Conservation (phyloP, 2,888 invertebrate genomes). For the Scelioninae gen. 2 region DNA sequence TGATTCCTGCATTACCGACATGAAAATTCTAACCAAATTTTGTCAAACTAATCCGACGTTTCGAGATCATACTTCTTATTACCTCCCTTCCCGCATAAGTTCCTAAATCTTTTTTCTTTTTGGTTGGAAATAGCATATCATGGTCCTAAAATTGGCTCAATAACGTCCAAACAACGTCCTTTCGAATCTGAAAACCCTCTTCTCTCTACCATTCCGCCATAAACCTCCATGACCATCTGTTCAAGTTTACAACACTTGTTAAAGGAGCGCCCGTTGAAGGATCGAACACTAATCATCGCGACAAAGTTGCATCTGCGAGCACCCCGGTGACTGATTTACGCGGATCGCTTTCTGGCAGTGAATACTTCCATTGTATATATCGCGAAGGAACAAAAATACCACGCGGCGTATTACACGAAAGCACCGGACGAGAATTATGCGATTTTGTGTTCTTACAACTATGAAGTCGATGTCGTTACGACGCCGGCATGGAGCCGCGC, state of each 20-base stretch:
- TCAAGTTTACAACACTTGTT: background rate
- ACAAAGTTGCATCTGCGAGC: conserved; percentile 29
- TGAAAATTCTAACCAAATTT: no score
- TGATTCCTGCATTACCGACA: no score
- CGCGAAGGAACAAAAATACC: conserved; percentile 32
- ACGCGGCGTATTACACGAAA: conserved; percentile 8
- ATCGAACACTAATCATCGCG: conserved; percentile 22
- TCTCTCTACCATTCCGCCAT: background rate
- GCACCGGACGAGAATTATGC: conserved; percentile 20
- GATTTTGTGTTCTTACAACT: conserved; percentile 32
- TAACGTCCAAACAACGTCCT: no score
- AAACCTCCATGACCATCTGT: background rate
- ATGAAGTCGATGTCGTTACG: conserved; percentile 21
- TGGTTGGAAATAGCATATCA: no score
- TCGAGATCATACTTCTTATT: no score
- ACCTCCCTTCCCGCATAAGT: no score
- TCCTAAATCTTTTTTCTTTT: no score
- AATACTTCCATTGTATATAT: conserved; percentile 21
- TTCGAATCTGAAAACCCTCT: background rate
- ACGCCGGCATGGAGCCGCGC: conserved; percentile 40
- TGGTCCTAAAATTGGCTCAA: no score
- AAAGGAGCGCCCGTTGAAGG: conserved; percentile 7
- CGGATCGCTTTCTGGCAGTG: no score
- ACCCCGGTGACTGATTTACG: conserved; percentile 39
- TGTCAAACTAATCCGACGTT: no score